These are phyloP conservation scores for Gymnothorax reevesii DNA, from an alignment of 2,797 vertebrate species.

Conservation along the genomic window DNA sequence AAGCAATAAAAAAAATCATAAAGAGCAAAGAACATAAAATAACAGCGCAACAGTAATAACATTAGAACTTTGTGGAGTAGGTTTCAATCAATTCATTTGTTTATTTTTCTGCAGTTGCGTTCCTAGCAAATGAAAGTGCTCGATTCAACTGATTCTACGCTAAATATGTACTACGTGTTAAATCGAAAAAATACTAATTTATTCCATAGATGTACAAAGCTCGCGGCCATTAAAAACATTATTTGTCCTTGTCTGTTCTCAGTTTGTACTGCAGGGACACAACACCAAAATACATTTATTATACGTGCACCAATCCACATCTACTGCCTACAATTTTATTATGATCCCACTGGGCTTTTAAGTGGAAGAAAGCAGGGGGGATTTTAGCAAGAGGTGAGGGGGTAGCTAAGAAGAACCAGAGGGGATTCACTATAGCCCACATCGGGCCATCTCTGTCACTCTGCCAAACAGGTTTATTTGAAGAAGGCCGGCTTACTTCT, in stretches of 20 bases:
- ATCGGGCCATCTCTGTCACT: conserved; percentile 41
- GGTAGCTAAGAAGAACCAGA: neutral
- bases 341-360: neutral
- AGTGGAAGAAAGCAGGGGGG: neutral
- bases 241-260: no score
- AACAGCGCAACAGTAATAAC: neutral
- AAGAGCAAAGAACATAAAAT: conserved; percentile 1
- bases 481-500: conserved; percentile 49
- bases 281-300: neutral
- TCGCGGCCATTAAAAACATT: no score
- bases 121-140: neutral
- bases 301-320: neutral
- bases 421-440: conserved; percentile 22
- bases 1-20: neutral
- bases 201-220: no score
- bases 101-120: neutral
- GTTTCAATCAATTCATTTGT: neutral
- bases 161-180: no score
- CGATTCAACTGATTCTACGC: no score
- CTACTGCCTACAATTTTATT: neutral
- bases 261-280: neutral
- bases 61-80: neutral
- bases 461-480: conserved; percentile 57
- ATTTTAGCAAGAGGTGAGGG: neutral
- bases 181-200: no score